Conservation (phyloP, 2,113 vertebrate species). For the Clarias batrachus region DNA sequence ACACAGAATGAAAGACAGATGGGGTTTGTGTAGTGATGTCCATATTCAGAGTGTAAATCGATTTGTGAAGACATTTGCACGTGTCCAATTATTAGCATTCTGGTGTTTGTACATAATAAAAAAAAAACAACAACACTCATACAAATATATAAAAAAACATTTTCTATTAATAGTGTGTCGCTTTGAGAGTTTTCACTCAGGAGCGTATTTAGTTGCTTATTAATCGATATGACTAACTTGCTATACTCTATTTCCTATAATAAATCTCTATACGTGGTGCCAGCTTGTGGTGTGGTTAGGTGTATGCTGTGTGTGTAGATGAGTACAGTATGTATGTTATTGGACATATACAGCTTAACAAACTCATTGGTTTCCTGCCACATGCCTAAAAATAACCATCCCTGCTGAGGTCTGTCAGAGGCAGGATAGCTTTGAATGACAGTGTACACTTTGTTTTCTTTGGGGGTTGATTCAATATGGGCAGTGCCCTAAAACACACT, state of each 20-base stretch:
- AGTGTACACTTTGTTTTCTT: constrained; percentile 45
- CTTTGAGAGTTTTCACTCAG: neutral
- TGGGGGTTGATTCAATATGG: constrained; percentile 28
- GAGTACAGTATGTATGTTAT: constrained; percentile 24
- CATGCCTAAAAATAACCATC: constrained; percentile 73
- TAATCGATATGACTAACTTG: neutral
- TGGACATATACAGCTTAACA: constrained; percentile 43
- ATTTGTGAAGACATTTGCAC: constrained; percentile 63
- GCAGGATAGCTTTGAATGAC: constrained; percentile 69
- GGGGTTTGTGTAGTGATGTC: constrained; percentile 68
- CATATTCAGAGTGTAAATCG: constrained; percentile 32
- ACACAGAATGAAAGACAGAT: constrained; percentile 34
- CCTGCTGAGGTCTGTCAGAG: constrained; percentile 65
- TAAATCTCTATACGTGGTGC: neutral
- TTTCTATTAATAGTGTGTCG: neutral
- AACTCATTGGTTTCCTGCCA: constrained; percentile 60
- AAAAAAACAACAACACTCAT: no score
- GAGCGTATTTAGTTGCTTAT: neutral
- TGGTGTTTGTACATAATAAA: constrained; percentile 5
- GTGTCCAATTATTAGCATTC: constrained; percentile 51
- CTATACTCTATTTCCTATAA: neutral
- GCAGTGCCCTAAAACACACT: constrained; percentile 47
- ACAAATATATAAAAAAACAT: no score
- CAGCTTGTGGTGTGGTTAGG: neutral
- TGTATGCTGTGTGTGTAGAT: neutral